Evolutionary conservation across 2,113 vertebrate genomes (phyloP).

Genomic region (Oriolus oriolus): DNA sequence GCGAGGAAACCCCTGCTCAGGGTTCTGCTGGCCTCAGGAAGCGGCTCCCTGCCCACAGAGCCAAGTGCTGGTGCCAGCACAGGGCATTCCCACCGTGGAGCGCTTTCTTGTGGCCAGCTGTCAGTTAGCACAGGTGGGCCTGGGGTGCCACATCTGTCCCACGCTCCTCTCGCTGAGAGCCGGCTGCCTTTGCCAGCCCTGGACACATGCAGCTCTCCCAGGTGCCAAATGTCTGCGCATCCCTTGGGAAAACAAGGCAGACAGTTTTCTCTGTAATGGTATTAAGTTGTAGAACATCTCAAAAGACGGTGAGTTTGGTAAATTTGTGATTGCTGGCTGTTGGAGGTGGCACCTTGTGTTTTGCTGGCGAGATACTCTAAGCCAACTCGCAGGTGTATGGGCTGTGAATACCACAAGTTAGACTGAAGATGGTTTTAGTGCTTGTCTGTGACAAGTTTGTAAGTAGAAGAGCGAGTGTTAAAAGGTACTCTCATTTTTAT

Average conservation of each 20-base stretch:
- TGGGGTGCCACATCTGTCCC: neutral
- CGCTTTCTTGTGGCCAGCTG: conserved; percentile 76
- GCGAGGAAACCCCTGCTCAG: neutral
- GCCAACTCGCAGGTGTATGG: neutral
- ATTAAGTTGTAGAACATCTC: neutral
- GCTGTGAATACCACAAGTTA: neutral
- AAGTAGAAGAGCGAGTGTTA: conserved; percentile 34
- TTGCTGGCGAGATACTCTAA: neutral
- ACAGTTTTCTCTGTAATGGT: neutral
- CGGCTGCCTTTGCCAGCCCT: neutral
- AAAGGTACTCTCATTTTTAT: conserved; percentile 16
- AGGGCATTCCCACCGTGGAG: conserved; percentile 75
- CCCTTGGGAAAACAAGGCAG: conserved; percentile 37
- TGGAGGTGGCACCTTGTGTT: neutral
- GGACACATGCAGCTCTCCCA: conserved; percentile 11
- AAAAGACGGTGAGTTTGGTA: neutral
- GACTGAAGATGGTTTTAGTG: neutral
- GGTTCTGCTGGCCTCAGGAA: conserved; percentile 51
- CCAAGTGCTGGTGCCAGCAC: conserved; percentile 57
- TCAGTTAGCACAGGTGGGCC: conserved; percentile 81
- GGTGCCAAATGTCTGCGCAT: neutral
- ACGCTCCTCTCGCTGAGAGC: neutral
- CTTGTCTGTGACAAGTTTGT: neutral
- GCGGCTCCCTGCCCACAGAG: conserved; percentile 69
- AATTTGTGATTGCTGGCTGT: neutral